A percentile compares a stretch with the other conserved stretches of the same genome.
Conservation (phyloP, 1,140 invertebrate species). For the Vanessa tameamea region DNA sequence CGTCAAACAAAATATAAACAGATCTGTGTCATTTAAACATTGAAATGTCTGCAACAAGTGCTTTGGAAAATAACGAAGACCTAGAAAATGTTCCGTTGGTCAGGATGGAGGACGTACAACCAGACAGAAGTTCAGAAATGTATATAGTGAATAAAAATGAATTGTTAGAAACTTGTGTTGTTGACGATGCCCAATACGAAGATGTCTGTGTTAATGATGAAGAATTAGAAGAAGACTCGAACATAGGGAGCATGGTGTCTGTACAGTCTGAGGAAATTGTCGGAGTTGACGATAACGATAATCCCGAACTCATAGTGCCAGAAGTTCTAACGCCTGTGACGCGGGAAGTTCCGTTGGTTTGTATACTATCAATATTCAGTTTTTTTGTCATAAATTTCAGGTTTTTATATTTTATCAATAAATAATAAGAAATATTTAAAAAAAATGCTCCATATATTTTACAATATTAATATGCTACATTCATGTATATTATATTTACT, state of each 20-base stretch:
- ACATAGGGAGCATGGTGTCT: conserved; percentile 64
- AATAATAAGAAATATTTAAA: too few relatives aligned
- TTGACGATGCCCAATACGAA: conserved; percentile 43
- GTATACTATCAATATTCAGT: background rate
- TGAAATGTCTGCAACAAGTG: conserved; percentile 54
- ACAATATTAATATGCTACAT: too few relatives aligned
- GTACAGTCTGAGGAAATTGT: conserved; percentile 54
- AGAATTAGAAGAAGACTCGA: conserved; percentile 52
- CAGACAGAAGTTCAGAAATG: conserved; percentile 47
- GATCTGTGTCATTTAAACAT: conserved; percentile 13
- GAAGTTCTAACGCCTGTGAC: background rate
- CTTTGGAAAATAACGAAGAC: conserved; percentile 57
- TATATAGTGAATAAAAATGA: conserved; percentile 33
- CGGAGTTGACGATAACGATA: conserved; percentile 18
- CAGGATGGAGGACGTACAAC: conserved; percentile 67
- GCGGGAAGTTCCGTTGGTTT: background rate
- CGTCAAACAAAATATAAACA: conserved; percentile 30
- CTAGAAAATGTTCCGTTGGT: conserved; percentile 61
- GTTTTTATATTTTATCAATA: background rate
- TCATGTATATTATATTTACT: too few relatives aligned
- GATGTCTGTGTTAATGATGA: conserved; percentile 40
- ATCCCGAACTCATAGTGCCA: background rate
- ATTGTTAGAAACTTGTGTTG: conserved; percentile 43
- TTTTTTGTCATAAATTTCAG: background rate
- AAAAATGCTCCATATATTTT: too few relatives aligned